These are phyloP conservation scores for Bucco capensis DNA, from an alignment of 2,113 vertebrate species.

Conservation along the genomic window DNA sequence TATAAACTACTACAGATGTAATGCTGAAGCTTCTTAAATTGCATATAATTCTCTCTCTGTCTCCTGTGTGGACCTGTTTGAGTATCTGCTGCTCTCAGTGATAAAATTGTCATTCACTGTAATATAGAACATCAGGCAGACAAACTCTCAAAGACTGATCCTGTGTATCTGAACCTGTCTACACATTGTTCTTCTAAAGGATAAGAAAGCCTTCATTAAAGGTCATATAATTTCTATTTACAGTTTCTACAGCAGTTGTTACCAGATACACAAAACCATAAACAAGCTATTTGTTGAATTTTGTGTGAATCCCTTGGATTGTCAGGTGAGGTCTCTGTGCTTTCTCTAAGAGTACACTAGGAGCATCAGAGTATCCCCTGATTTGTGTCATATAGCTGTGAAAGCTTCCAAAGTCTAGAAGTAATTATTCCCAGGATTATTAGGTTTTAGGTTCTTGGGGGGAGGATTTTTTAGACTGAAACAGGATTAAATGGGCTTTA, in stretches of 20 bases:
- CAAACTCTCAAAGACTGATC: neutral
- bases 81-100: neutral
- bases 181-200: neutral
- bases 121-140: neutral
- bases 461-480: accelerated
- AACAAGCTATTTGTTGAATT: neutral
- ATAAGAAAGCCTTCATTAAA: neutral
- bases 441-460: neutral
- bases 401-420: neutral
- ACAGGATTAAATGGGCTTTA: neutral
- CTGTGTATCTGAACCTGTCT: neutral
- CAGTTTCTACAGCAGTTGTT: neutral
- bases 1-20: neutral
- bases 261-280: neutral
- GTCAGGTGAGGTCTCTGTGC: neutral
- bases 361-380: neutral
- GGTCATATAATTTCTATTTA: neutral
- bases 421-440: neutral
- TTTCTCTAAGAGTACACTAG: neutral
- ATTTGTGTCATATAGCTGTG: neutral
- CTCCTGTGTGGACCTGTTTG: neutral
- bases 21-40: neutral
- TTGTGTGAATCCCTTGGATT: neutral
- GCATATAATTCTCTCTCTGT: neutral
- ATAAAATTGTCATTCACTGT: neutral